Base-by-base conservation (phyloP, 2,888 invertebrate genomes). In the Lapara coniferarum region DNA sequence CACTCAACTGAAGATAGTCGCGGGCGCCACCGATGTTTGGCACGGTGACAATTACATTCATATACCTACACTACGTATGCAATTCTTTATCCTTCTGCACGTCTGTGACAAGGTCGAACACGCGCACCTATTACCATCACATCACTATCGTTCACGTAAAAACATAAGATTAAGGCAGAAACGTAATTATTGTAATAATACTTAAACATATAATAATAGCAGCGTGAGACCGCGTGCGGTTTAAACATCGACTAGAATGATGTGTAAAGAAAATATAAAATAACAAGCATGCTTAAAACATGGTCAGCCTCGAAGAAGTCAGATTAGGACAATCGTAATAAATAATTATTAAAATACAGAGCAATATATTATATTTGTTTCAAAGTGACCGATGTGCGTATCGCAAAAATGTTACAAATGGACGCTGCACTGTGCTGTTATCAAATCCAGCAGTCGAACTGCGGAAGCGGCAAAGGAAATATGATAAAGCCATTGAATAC, bases 1-100 rank as follows among this genome's bases (percentile, higher is more conserved):
- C 90, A 89, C 90, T 89, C 88, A 87, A 92, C 93, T 93, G 92
- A 92, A 91, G 85, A 88, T 88, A 89, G 89, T 83, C 83, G 89
- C 90, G 89, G 83, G 84, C 89, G 90, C 86, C 86, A 78, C 85
- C 82, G 83, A 73, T 84, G 83, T 87, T 92, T 93, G 93, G 93
- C 93, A 91, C 88, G 75, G 82, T 92, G 92, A 89, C 93, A 93
- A 90, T 84, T 85, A 84, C 78, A 78, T 74, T 75, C 57, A 66
- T 78, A 78, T 78, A 78, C 71, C 70, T 78, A 79, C 71, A 74
- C 67, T 78, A 85, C 82, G 80, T 84, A 88, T 77, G 79, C 82
- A 82, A 73, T 77, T 67, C 85, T 88, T 86, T 91, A 92, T 92
- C 90, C 91, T 87, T 89, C 81, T 83, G 81, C 86, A 85, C 85